Evolutionary conservation across 2,797 vertebrate genomes (phyloP), one percentile per base, ranked within the genome.

Genomic region (Danio jaintianensis): DNA sequence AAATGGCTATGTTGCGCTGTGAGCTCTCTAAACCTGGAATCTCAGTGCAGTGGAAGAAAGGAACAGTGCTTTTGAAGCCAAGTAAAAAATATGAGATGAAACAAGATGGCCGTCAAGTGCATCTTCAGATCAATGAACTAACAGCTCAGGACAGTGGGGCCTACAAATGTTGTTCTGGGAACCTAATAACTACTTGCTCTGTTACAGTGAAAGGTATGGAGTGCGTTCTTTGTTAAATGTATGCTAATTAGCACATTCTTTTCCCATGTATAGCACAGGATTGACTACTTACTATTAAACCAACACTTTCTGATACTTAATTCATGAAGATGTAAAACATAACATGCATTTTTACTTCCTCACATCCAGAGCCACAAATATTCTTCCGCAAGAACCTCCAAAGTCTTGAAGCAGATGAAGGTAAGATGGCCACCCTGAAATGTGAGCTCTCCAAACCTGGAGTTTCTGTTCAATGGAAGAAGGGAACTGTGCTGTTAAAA

Each of bases 371-470:
- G 56, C 75, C 40, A 55, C 74, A 61, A 38, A 29, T 76, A 42
- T 82, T 53, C 61, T 13, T 22, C 18, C 8, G 50, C 13, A 18
- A 82, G 81, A 79, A 74, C 61, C 45, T 2, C 69, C 85, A 92
- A 72, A 88, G 85, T 84, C 83, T 89, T 64, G 89, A 91, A 9
- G 87, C 88, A 16, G 84, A 59, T 0, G 89, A 90, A 0, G 94
- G 94, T 0, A 88, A 91, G 2, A 83, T 85, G 0, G 80, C 92
- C 52, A 85, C 62, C 9, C 86, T 96, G 78, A 86, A 89, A 67
- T 93, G 93, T n/a, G 87, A 92, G 63, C 83, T 95, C 9, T 93
- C 92, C 1, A 86, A 84, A 0, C 91, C 92, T 85, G 87, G 85
- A 0, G 71, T 83, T 3, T 86, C 90, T 6, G 87, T 83, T 0